Conservation (phyloP, 2,797 vertebrate genomes). For the Helostoma temminkii region DNA sequence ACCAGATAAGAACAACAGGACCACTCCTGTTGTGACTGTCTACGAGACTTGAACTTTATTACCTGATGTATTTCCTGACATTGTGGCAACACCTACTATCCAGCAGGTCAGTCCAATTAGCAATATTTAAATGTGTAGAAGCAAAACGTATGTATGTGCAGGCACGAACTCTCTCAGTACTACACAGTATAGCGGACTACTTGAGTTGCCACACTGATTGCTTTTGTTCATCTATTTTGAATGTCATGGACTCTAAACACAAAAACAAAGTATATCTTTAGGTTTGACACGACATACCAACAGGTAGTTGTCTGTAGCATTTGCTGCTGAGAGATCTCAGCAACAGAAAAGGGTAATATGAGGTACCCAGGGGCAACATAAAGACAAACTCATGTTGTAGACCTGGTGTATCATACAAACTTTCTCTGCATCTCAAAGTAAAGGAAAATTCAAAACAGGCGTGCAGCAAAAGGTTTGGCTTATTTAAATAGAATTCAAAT, state of each 20-base stretch:
- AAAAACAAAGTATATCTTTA: constrained; percentile 11
- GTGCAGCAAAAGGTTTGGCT: constrained; percentile 23
- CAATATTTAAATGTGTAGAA: no score
- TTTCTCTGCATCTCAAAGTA: constrained; percentile 19
- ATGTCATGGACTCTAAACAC: not conserved
- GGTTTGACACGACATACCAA: constrained; percentile 9
- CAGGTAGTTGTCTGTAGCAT: not conserved
- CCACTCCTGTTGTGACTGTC: constrained; percentile 10
- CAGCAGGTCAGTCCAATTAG: not conserved
- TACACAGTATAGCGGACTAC: not conserved
- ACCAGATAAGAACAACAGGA: constrained; percentile 52
- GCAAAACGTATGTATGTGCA: not conserved
- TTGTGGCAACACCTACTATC: no score
- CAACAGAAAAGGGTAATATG: no score
- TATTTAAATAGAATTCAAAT: constrained; percentile 52
- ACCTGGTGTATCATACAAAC: constrained; percentile 1
- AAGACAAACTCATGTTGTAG: not conserved
- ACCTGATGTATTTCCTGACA: not conserved
- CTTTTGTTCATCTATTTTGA: not conserved
- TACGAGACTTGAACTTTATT: constrained; percentile 21
- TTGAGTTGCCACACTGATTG: constrained; percentile 2
- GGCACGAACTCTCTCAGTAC: not conserved
- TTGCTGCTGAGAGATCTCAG: constrained; percentile 3
- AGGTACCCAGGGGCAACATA: constrained; percentile 11
- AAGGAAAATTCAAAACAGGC: constrained; percentile 56